These are phyloP conservation scores for Pygocentrus nattereri DNA, from an alignment of 2,797 vertebrate species.

Conservation along the genomic window DNA sequence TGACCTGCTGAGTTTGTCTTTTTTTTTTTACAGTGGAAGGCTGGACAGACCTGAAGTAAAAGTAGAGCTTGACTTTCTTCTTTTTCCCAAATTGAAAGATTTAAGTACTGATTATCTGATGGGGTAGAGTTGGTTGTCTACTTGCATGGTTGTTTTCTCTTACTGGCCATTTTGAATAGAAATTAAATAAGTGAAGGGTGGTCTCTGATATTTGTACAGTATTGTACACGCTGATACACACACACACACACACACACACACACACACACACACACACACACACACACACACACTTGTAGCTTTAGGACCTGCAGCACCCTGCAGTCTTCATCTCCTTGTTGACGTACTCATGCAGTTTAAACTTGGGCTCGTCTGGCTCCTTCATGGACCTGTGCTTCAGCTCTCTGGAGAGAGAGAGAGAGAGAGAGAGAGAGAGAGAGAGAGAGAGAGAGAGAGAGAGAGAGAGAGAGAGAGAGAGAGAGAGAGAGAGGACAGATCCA, in stretches of 20 bases:
- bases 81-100: no score
- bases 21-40: no score
- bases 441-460: constrained; percentile 66
- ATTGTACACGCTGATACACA: no score
- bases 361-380: constrained; percentile 86
- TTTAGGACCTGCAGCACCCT: constrained; percentile 89
- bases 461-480: not conserved
- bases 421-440: constrained; percentile 78
- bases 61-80: no score
- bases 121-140: no score
- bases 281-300: constrained; percentile 32
- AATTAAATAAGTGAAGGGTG: no score
- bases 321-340: constrained; percentile 87
- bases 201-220: constrained; percentile 24
- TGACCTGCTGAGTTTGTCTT: no score
- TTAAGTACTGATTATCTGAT: no score
- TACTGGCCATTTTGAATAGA: no score
- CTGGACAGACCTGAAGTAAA: no score
- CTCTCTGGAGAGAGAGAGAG: constrained; percentile 84
- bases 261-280: constrained; percentile 40
- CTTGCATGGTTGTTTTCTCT: no score
- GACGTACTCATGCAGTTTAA: constrained; percentile 93
- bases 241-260: constrained; percentile 37
- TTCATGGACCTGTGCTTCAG: constrained; percentile 92
- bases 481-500: not conserved